Conservation (phyloP, 2,888 invertebrate species). For the Drosophila mimica region DNA sequence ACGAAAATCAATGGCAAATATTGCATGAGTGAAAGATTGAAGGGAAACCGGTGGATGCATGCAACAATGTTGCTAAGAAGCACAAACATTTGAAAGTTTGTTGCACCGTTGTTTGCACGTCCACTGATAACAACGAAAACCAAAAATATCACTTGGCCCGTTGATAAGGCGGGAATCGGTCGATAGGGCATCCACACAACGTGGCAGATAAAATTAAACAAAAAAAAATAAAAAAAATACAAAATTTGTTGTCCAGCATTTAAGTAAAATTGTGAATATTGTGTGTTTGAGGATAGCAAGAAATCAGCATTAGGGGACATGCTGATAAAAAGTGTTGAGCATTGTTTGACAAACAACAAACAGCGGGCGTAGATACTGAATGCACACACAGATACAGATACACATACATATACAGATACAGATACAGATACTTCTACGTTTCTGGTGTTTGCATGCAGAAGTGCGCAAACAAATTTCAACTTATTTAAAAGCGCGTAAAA, state of each 20-base stretch:
- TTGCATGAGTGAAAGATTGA: constrained; percentile 49
- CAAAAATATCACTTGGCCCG: constrained; percentile 39
- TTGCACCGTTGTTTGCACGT: constrained; percentile 59
- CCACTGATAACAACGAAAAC: constrained; percentile 59
- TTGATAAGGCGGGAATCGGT: constrained; percentile 62
- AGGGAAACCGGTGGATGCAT: constrained; percentile 14
- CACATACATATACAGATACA: constrained; percentile 38
- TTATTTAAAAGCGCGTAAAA: constrained; percentile 80
- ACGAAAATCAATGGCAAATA: constrained; percentile 49
- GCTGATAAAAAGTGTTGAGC: constrained; percentile 70
- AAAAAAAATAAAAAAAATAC: constrained; percentile 14
- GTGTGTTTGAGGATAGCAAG: constrained; percentile 30
- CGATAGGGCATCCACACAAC: constrained; percentile 68
- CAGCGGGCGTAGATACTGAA: constrained; percentile 61
- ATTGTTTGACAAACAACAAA: constrained; percentile 68
- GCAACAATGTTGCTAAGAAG: constrained; percentile 80
- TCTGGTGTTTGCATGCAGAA: constrained; percentile 60
- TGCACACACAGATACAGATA: constrained; percentile 42
- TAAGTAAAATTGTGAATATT: constrained; percentile 42
- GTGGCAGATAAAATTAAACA: constrained; percentile 51
- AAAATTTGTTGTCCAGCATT: constrained; percentile 31
- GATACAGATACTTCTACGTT: constrained; percentile 37
- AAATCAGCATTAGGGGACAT: constrained; percentile 56
- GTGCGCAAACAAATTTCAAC: constrained; percentile 75
- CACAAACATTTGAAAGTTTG: constrained; percentile 76